A percentile compares a stretch with the other conserved stretches of the same genome.
Conservation (phyloP, 2,113 vertebrate species). For the Callionymus lyra region DNA sequence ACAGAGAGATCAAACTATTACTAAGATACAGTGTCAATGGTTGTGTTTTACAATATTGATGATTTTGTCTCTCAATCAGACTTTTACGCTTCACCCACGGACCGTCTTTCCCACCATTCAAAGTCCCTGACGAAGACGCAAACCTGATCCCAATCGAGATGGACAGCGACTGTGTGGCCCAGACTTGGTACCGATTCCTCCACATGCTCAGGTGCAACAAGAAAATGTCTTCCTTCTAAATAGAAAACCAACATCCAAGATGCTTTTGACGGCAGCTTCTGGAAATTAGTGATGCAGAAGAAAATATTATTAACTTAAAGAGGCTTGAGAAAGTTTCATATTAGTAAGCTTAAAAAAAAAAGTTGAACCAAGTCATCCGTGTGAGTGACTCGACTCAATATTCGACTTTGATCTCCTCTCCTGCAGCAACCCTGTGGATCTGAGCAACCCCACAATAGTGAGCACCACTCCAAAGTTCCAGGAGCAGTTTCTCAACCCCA, state of each 20-base stretch:
- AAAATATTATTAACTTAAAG: no score
- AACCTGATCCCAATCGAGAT: slow-evolving; percentile 87
- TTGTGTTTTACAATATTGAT: background rate
- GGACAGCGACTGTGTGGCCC: slow-evolving; percentile 89
- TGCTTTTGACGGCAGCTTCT: no score
- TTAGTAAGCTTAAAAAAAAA: no score
- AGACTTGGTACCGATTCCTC: slow-evolving; percentile 95
- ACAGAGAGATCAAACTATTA: background rate
- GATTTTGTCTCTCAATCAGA: slow-evolving; percentile 51
- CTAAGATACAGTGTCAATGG: background rate
- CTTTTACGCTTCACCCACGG: slow-evolving; percentile 87
- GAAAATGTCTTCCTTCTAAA: no score
- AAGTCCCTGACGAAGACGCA: slow-evolving; percentile 90
- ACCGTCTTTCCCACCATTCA: slow-evolving; percentile 87
- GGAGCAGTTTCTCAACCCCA: slow-evolving; percentile 90
- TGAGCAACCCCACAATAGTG: slow-evolving; percentile 91
- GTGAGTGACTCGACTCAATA: no score
- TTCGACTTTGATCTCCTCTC: slow-evolving; percentile 7
- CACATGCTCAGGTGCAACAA: slow-evolving; percentile 86
- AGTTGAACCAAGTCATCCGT: no score
- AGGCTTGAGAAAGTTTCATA: no score
- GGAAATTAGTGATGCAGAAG: no score
- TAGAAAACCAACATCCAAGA: no score
- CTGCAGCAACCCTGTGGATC: slow-evolving; percentile 89
- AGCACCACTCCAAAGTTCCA: slow-evolving; percentile 97